Conservation (phyloP, 2,888 invertebrate genomes). For the Myopa tessellatipennis region DNA sequence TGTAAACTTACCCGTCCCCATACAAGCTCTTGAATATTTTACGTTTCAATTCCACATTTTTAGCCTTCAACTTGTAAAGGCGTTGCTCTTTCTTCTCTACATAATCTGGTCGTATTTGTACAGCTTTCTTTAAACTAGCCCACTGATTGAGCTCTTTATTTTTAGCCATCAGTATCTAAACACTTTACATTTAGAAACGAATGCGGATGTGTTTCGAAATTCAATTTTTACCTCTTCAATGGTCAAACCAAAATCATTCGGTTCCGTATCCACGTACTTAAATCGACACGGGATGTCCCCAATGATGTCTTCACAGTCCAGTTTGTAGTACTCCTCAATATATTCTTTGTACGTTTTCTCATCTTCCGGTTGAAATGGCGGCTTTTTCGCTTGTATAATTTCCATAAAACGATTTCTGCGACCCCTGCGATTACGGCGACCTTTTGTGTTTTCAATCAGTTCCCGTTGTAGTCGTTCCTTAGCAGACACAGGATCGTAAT, state of each 20-base stretch:
- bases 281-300: conserved; percentile 92
- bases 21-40: conserved; percentile 85
- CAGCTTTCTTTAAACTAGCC: conserved; percentile 90
- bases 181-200: conserved; percentile 38
- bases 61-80: conserved; percentile 79
- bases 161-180: conserved; percentile 87
- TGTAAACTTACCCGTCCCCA: conserved; percentile 59
- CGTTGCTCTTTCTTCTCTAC: conserved; percentile 84
- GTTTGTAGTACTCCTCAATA: conserved; percentile 92
- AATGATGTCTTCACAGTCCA: conserved; percentile 96
- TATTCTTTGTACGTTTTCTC: conserved; percentile 85
- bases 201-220: not conserved
- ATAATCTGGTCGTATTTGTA: conserved; percentile 80
- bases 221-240: conserved; percentile 81
- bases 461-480: conserved; percentile 72
- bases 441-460: conserved; percentile 71
- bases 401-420: conserved; percentile 82
- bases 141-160: conserved; percentile 95
- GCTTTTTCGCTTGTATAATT: conserved; percentile 80
- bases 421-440: conserved; percentile 73
- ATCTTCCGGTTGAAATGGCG: conserved; percentile 82
- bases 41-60: conserved; percentile 79
- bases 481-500: conserved; percentile 75
- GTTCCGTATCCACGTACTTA: conserved; percentile 88
- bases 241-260: conserved; percentile 91